Evolutionary conservation across 2,888 invertebrate genomes (phyloP).

Genomic region (Cryptus armator): DNA sequence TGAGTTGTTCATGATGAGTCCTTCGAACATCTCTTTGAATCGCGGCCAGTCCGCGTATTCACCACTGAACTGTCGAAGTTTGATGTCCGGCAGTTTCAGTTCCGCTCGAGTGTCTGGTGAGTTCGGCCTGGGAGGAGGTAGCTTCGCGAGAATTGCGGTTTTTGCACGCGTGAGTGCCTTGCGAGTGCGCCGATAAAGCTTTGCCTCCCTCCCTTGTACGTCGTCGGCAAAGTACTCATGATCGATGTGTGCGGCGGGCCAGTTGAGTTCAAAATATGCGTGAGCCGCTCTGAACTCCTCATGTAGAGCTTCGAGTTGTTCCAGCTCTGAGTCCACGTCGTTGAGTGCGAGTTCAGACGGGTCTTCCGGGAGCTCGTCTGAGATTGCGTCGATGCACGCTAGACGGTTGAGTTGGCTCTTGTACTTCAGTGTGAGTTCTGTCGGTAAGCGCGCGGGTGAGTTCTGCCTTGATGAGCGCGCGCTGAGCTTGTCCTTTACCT

Average conservation of each 20-base stretch:
- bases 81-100: conserved; percentile 13
- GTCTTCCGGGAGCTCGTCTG: not conserved
- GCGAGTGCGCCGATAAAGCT: not conserved
- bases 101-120: not conserved
- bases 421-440: conserved; percentile 1
- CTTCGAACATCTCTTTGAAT: conserved; percentile 21
- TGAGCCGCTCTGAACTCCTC: not conserved
- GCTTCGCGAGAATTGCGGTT: not conserved
- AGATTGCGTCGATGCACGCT: not conserved
- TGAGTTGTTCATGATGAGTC: conserved; percentile 7
- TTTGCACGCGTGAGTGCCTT: not conserved
- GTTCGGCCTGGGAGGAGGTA: not conserved
- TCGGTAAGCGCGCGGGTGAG: conserved; percentile 8
- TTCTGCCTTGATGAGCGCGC: conserved; percentile 1
- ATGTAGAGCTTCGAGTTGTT: conserved; percentile 2
- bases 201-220: not conserved
- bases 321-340: not conserved
- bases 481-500: not conserved
- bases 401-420: not conserved
- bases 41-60: conserved; percentile 27
- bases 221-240: conserved; percentile 13
- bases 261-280: conserved; percentile 10
- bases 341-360: not conserved
- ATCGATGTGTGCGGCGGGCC: not conserved
- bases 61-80: conserved; percentile 8